A percentile compares a stretch with the other conserved stretches of the same genome.
phyloP scores from a whole-genome alignment of 2,113 vertebrate genomes.

The Dasyprocta punctata region DNA sequence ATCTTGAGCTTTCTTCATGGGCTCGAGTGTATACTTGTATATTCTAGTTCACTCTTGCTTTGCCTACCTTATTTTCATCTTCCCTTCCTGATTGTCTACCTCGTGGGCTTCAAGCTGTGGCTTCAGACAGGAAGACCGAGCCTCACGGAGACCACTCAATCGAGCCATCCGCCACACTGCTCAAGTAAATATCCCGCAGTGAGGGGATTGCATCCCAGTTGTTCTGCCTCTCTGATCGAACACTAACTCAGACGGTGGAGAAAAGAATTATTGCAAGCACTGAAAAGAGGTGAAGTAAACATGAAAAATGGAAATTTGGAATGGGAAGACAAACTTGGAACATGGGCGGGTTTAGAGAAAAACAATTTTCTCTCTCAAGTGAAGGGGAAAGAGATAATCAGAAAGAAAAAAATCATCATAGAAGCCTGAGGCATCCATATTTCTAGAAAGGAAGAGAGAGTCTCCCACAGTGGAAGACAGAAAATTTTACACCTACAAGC shows the following conservation, averaged over 20 bases:
- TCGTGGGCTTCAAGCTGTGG: background rate
- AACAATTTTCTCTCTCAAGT: background rate
- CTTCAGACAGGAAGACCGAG: background rate
- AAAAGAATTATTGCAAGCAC: background rate
- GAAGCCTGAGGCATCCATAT: background rate
- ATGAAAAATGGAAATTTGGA: background rate
- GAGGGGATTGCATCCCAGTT: background rate
- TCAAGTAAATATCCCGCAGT: background rate
- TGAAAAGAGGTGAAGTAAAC: background rate
- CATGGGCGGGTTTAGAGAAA: background rate
- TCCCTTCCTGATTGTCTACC: background rate
- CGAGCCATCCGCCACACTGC: background rate
- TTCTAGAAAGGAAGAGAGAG: background rate
- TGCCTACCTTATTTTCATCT: background rate
- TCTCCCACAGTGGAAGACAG: background rate
- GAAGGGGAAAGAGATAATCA: background rate
- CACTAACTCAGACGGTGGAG: background rate
- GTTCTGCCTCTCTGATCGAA: background rate
- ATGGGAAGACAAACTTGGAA: background rate
- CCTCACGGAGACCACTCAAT: background rate
- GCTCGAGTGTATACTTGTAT: background rate
- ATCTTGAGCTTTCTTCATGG: background rate
- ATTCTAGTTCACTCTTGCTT: background rate
- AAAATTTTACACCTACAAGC: background rate
- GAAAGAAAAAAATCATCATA: background rate